phyloP scores from a whole-genome alignment of 2,113 vertebrate genomes.

The Tenrec ecaudatus region DNA sequence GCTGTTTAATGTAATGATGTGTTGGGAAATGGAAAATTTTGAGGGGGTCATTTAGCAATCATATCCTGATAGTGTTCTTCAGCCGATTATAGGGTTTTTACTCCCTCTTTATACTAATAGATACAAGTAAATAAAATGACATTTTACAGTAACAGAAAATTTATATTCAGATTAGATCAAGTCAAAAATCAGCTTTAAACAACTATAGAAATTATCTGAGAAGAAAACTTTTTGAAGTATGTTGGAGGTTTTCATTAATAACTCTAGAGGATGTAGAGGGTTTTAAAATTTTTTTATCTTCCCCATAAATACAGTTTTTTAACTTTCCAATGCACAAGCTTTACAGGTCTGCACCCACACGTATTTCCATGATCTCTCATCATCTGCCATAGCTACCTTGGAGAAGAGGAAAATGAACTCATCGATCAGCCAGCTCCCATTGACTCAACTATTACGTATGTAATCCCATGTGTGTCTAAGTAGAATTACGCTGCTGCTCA shows the following conservation, averaged over 20 bases:
- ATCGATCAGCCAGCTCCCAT: not conserved
- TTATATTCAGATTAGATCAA: conserved; percentile 31
- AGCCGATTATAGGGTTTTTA: conserved; percentile 60
- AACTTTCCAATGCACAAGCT: not conserved
- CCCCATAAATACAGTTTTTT: not conserved
- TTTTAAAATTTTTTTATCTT: not conserved
- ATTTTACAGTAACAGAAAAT: conserved; percentile 64
- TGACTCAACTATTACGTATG: not conserved
- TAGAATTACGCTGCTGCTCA: not conserved
- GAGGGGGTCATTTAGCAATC: conserved; percentile 71
- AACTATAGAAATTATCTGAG: conserved; percentile 34
- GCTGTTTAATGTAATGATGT: conserved; percentile 73
- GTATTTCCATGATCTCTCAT: not conserved
- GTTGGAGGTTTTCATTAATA: conserved; percentile 11
- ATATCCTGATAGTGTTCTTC: conserved; percentile 72
- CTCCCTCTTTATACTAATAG: conserved; percentile 46
- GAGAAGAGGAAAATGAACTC: not conserved
- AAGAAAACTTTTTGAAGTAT: not conserved
- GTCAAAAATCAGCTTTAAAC: conserved; percentile 40
- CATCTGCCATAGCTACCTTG: not conserved
- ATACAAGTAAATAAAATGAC: conserved; percentile 53
- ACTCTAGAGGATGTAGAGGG: not conserved
- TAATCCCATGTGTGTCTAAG: not conserved
- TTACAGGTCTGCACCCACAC: not conserved
- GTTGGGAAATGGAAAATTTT: conserved; percentile 76